These are phyloP conservation scores for Dromiciops gliroides DNA, from an alignment of 2,113 vertebrate genomes.

Conservation along the genomic window DNA sequence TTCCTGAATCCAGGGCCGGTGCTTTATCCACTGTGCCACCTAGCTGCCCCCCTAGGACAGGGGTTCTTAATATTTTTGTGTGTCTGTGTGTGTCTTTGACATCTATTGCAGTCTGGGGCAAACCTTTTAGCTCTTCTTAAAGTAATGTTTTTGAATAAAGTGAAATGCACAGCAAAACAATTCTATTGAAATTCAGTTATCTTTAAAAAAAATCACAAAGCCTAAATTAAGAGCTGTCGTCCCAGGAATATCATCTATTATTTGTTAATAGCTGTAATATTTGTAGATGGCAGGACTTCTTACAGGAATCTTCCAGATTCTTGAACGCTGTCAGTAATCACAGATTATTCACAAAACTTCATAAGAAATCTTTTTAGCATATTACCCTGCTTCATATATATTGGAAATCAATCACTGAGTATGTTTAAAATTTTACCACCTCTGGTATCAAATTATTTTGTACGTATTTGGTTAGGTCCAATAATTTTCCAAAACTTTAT, in stretches of 20 bases:
- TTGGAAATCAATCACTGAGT: not conserved
- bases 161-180: no score
- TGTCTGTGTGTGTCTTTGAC: not conserved
- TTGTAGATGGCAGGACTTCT: not conserved
- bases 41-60: not conserved
- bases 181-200: not conserved
- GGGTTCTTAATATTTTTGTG: not conserved
- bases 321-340: not conserved
- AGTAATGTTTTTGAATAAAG: no score
- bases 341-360: not conserved
- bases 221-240: not conserved
- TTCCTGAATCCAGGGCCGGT: not conserved
- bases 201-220: not conserved
- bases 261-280: not conserved
- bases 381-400: not conserved
- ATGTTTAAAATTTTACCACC: not conserved
- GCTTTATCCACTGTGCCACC: not conserved
- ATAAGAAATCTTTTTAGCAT: not conserved
- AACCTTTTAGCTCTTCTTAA: no score
- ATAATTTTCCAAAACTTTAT: not conserved
- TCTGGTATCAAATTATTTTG: not conserved
- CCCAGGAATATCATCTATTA: not conserved
- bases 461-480: not conserved
- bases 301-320: not conserved
- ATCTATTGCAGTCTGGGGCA: not conserved